Percentiles rank a stretch among this genome's conserved stretches.
Evolutionary conservation across 2,888 invertebrate species (phyloP).

Genomic region (Myopa testacea): DNA sequence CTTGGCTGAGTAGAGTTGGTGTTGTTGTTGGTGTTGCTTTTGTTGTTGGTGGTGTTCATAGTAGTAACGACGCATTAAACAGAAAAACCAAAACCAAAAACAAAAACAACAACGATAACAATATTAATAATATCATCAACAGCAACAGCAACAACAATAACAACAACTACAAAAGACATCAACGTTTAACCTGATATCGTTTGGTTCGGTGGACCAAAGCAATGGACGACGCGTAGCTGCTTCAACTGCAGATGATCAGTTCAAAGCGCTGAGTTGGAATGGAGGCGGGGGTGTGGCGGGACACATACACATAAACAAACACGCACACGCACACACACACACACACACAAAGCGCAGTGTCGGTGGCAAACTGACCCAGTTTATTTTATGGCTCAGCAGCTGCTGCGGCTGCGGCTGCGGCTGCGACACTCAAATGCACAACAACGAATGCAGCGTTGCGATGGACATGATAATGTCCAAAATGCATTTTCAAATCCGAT

Average conservation of each 20-base stretch:
- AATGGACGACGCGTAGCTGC: neutral
- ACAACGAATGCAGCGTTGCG: slow-evolving; percentile 11
- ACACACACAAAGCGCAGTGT: neutral
- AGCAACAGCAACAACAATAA: neutral
- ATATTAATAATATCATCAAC: no score
- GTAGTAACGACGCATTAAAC: no score
- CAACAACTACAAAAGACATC: slow-evolving; percentile 15
- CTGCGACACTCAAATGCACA: slow-evolving; percentile 6
- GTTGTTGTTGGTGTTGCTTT: no score
- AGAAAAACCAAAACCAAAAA: neutral
- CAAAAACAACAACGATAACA: neutral
- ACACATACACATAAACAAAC: neutral
- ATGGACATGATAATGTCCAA: slow-evolving; percentile 32
- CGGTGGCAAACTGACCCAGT: slow-evolving; percentile 28
- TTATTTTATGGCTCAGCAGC: slow-evolving; percentile 30
- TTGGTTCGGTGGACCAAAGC: neutral
- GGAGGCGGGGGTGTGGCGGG: no score
- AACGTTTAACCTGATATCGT: neutral
- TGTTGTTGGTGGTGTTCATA: no score
- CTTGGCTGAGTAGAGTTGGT: no score
- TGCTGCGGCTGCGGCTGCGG: neutral
- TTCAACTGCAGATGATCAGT: slow-evolving; percentile 10
- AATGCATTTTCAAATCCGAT: slow-evolving; percentile 36
- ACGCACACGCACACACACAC: neutral
- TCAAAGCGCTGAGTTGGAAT: neutral